A percentile compares a stretch with the other conserved stretches of the same genome.
These are phyloP conservation scores for Psilopsiagon aurifrons DNA, from an alignment of 2,113 vertebrate species.

Conservation along the genomic window DNA sequence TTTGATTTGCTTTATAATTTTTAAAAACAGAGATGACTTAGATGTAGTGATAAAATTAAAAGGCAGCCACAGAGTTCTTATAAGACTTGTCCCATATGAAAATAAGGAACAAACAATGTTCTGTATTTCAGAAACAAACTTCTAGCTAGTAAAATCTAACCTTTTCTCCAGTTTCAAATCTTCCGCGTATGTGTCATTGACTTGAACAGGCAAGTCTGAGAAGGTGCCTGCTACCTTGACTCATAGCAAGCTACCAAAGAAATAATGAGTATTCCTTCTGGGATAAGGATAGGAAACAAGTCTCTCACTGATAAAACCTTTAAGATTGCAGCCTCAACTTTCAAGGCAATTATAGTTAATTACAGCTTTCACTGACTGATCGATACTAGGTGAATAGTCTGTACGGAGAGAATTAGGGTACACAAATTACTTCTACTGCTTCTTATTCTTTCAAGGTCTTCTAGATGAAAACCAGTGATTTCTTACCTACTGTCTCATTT, in stretches of 20 bases:
- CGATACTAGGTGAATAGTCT: neutral
- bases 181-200: neutral
- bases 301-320: neutral
- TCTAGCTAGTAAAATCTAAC: slow-evolving; percentile 24
- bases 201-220: slow-evolving; percentile 51
- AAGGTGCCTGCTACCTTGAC: neutral
- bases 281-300: neutral
- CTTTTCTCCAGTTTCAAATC: slow-evolving; percentile 29
- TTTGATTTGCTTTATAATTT: neutral
- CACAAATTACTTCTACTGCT: neutral
- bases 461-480: neutral
- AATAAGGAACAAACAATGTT: neutral
- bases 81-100: neutral
- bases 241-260: neutral
- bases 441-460: neutral
- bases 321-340: neutral
- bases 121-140: slow-evolving; percentile 24
- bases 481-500: neutral
- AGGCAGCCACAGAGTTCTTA: neutral
- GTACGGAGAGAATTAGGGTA: neutral
- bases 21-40: neutral
- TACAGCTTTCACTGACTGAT: neutral
- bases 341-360: neutral
- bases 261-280: neutral
- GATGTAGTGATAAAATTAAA: neutral